phyloP scores from a whole-genome alignment of 2,888 invertebrate species.

The Cepaea hortensis region DNA sequence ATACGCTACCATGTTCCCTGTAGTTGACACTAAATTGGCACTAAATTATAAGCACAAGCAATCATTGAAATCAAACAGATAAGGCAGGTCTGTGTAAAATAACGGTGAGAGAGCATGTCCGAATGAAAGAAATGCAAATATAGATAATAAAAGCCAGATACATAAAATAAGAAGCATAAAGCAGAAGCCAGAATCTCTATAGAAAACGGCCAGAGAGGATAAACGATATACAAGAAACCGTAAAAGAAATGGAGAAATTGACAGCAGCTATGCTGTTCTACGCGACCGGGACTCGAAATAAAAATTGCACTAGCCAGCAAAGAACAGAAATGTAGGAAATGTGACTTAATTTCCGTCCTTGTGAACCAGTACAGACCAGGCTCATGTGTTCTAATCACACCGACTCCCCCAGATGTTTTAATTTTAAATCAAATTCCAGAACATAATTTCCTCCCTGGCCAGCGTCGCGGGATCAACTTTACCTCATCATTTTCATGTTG shows the following conservation, averaged over 20 bases:
- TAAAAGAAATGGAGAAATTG: not conserved
- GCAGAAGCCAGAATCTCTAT: not conserved
- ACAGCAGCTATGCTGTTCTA: not conserved
- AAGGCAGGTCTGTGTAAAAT: not conserved
- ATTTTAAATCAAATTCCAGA: conserved; percentile 50
- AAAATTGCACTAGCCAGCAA: not conserved
- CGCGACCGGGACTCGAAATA: not conserved
- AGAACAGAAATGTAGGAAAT: not conserved
- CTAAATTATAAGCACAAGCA: not conserved
- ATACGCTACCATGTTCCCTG: no score
- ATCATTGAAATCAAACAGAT: not conserved
- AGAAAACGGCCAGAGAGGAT: not conserved
- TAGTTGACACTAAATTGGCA: not conserved
- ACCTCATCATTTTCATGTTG: conserved; percentile 46
- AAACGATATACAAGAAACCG: not conserved
- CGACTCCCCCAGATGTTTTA: conserved; percentile 30
- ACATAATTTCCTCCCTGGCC: conserved; percentile 33
- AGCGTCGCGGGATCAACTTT: conserved; percentile 30
- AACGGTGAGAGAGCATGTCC: not conserved
- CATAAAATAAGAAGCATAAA: not conserved
- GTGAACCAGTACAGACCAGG: conserved; percentile 24
- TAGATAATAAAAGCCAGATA: not conserved
- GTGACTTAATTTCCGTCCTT: conserved; percentile 25
- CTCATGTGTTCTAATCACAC: conserved; percentile 40
- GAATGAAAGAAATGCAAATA: not conserved